Evolutionary conservation across 2,888 invertebrate genomes (phyloP).

Genomic region (Chalcosyrphus nemorum): DNA sequence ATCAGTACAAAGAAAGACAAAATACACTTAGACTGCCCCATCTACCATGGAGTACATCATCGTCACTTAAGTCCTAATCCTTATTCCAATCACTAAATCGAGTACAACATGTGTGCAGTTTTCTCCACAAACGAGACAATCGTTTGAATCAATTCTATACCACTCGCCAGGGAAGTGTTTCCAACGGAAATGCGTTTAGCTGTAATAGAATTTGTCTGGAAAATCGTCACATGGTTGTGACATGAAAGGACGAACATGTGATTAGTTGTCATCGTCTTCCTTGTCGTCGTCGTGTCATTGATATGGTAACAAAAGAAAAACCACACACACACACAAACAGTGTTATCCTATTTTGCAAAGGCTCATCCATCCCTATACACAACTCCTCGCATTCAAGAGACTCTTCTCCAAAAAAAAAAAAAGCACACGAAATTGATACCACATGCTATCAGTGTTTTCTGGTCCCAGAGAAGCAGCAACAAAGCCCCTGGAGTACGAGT

Average conservation of each 20-base stretch:
- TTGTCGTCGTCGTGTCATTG: constrained; percentile 29
- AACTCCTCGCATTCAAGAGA: constrained; percentile 8
- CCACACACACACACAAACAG: constrained; percentile 18
- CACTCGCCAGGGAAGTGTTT: constrained; percentile 21
- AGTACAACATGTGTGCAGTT: constrained; percentile 46
- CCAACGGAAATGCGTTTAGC: constrained; percentile 52
- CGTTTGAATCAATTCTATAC: constrained; percentile 31
- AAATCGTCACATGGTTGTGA: constrained; percentile 65
- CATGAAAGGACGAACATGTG: constrained; percentile 63
- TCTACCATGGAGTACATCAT: background rate
- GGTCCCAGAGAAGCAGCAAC: constrained; percentile 27
- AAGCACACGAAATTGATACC: constrained; percentile 57
- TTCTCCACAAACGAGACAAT: constrained; percentile 23
- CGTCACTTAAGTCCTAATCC: constrained; percentile 43
- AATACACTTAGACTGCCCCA: background rate
- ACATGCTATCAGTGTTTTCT: constrained; percentile 55
- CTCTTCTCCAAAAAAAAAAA: background rate
- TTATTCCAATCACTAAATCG: constrained; percentile 32
- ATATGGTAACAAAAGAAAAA: constrained; percentile 53
- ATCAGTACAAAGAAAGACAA: background rate
- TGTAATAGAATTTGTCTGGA: constrained; percentile 69
- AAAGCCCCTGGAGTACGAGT: constrained; percentile 35
- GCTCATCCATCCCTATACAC: background rate
- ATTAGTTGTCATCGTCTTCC: constrained; percentile 62
- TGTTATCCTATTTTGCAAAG: constrained; percentile 49